Conservation (phyloP, 2,888 invertebrate species). For the Lissocephala sabroskyi region DNA sequence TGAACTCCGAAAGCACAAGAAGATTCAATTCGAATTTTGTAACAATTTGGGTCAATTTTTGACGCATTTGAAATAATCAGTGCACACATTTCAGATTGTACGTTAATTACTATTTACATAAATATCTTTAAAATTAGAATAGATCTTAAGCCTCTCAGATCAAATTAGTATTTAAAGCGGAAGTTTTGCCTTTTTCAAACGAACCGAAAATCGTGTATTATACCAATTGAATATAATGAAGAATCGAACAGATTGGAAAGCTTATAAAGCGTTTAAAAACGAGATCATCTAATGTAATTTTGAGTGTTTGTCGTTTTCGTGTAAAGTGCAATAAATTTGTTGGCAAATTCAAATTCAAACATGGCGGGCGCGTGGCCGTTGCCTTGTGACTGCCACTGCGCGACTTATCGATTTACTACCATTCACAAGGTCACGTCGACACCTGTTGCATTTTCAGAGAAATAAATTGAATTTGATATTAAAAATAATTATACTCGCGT, state of each 20-base stretch:
- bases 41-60: conserved; percentile 68
- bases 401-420: no score
- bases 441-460: conserved; percentile 42
- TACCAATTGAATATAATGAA: conserved; percentile 60
- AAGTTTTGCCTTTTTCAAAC: conserved; percentile 55
- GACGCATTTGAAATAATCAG: conserved; percentile 61
- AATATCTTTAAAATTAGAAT: no score
- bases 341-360: no score
- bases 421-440: conserved; percentile 13
- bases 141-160: conserved; percentile 32
- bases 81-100: no score
- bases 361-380: no score
- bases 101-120: no score
- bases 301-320: conserved; percentile 32
- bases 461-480: conserved; percentile 63
- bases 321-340: conserved; percentile 58
- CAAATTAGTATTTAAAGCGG: conserved; percentile 40
- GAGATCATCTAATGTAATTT: conserved; percentile 31
- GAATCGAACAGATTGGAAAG: conserved; percentile 42
- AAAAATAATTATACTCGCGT: conserved; percentile 48
- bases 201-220: conserved; percentile 28
- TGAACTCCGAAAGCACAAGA: conserved; percentile 24
- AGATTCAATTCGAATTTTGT: conserved; percentile 14
- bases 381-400: no score
- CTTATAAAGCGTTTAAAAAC: conserved; percentile 49